Base-by-base conservation (phyloP, 2,888 invertebrate genomes). In the Incurvaria masculella region DNA sequence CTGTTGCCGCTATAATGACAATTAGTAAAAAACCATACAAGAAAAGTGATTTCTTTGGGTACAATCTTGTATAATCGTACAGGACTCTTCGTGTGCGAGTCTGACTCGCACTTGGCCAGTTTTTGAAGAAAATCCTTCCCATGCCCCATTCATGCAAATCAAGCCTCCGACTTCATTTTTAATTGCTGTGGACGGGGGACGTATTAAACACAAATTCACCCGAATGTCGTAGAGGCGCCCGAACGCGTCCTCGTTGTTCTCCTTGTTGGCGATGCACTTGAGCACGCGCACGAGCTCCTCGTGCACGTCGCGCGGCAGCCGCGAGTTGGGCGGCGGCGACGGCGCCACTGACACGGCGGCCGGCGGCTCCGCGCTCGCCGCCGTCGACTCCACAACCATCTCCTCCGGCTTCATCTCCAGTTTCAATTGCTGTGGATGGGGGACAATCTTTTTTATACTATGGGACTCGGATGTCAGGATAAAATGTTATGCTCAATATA, bases 251-350 rank as follows among this genome's bases (percentile, higher is more conserved):
- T 82, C 82, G 2, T 91, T 91, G 52, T 91, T 91, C 53, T 94
- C 91, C 69, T 92, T 94, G 43, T 86, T 88, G 38, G 94, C 94
- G 60, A 96, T 94, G 59, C 94, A 86, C 68, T 90, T 91, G 59
- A 96, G 90, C 60, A 96, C 96, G 60, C 90, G 89, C 0, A 92
- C 89, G 50, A 97, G 73, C 56, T 89, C 87, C 54, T 92, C 93
- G 61, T 94, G 93, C n/a, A 88, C 86, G 17, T 85, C 84, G 59
- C 91, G 86, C 3, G 91, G 88, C 50, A 92, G 72, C 0, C 85
- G 62, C 54, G 83, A 64, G 40, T 87, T 84, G 52, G 87, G 87
- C 59, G 89, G 86, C 63, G 54, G 86, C 82, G 20, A 91, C 90
- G 57, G 92, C 90, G 62, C 91, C 86, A 64, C 87, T 87, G 60